Percentiles rank a stretch among this genome's conserved stretches.
These are phyloP conservation scores for Heterodera filipjevi DNA, from an alignment of 2,888 invertebrate genomes.

Conservation along the genomic window DNA sequence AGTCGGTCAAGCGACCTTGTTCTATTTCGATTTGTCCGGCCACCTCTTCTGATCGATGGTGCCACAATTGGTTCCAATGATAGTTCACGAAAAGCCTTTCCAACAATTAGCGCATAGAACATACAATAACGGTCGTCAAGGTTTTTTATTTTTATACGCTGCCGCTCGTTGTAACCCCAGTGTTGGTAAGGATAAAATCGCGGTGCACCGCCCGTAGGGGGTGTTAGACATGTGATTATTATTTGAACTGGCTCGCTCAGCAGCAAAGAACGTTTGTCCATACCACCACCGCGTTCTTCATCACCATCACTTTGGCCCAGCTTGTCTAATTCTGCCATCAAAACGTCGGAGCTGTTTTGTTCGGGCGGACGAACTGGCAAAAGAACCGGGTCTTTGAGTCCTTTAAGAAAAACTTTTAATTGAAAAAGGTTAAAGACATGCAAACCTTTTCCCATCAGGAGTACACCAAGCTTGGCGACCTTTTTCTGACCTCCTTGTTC, in stretches of 20 bases:
- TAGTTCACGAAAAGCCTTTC: background rate
- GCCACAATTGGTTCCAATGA: background rate
- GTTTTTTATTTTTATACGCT: background rate
- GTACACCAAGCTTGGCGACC: background rate
- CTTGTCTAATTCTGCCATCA: background rate
- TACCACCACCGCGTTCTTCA: background rate
- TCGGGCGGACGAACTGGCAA: background rate
- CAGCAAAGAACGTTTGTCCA: too few relatives aligned
- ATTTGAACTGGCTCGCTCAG: slow-evolving; percentile 1
- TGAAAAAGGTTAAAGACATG: too few relatives aligned
- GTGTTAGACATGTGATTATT: background rate
- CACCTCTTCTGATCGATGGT: background rate
- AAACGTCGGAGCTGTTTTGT: background rate
- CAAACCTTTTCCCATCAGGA: background rate
- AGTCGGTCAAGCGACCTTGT: background rate
- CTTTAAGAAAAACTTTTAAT: background rate
- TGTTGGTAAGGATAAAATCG: background rate
- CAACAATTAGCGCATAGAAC: background rate
- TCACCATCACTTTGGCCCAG: background rate
- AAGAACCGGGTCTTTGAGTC: background rate
- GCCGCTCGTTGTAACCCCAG: background rate
- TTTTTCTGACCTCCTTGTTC: background rate
- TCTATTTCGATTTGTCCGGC: background rate
- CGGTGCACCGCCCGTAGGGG: background rate
- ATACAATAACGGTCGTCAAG: background rate